Conservation (phyloP, 2,113 vertebrate species). For the Dipodomys merriami region DNA sequence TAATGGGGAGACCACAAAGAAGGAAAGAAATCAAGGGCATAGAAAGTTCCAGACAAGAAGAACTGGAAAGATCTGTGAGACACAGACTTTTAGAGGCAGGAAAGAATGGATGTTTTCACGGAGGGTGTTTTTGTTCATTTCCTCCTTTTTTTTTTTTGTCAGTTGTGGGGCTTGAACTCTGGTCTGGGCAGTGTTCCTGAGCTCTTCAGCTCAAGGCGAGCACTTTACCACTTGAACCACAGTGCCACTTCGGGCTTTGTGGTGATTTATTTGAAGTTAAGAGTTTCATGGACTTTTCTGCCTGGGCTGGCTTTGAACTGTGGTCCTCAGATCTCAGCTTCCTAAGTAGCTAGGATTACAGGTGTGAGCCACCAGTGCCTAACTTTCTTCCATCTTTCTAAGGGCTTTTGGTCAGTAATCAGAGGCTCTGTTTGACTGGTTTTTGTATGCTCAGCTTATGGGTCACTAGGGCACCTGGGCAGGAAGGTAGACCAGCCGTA, state of each 20-base stretch:
- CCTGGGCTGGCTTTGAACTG: no score
- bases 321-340: no score
- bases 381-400: background rate
- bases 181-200: no score
- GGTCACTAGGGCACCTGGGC: slow-evolving; percentile 33
- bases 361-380: no score
- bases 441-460: slow-evolving; percentile 24
- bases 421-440: slow-evolving; percentile 33
- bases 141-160: background rate
- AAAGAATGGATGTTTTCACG: slow-evolving; percentile 31
- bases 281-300: no score
- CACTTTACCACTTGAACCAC: no score
- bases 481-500: background rate
- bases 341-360: no score
- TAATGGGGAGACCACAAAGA: background rate
- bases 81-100: slow-evolving; percentile 3
- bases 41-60: slow-evolving; percentile 1
- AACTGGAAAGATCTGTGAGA: background rate
- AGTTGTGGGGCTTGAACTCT: no score
- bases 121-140: slow-evolving; percentile 37
- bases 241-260: no score
- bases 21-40: background rate
- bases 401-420: background rate
- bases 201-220: no score
- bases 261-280: no score